Conservation (phyloP, 2,113 vertebrate species). For the Rhabdomys dilectus region DNA sequence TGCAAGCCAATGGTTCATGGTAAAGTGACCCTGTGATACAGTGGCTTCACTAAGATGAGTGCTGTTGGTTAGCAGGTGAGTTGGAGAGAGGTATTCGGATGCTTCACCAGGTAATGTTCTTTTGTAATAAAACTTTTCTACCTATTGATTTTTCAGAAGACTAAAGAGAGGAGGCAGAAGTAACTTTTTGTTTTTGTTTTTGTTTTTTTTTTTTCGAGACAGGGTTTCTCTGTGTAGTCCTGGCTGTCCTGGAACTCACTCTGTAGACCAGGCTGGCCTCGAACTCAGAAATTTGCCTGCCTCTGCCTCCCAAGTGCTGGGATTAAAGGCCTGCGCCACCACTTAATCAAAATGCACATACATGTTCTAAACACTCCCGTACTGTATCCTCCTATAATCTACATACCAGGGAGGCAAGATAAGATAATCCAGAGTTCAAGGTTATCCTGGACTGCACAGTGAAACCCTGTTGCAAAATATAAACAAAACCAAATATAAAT, state of each 20-base stretch:
- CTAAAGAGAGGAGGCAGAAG: background rate
- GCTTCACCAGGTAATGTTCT: background rate
- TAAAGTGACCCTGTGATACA: background rate
- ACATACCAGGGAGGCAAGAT: background rate
- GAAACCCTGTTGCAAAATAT: background rate
- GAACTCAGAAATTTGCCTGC: too few species aligned
- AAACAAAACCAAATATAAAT: background rate
- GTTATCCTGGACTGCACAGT: background rate
- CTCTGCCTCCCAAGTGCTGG: too few species aligned
- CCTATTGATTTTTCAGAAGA: background rate
- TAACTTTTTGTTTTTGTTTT: background rate
- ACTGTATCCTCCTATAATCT: background rate
- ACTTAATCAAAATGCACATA: conserved; percentile 21
- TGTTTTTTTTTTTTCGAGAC: too few species aligned
- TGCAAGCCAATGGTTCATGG: background rate
- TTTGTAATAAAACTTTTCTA: background rate
- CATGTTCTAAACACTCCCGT: background rate
- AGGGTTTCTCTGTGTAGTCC: too few species aligned
- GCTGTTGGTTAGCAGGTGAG: background rate
- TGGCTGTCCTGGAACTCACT: too few species aligned
- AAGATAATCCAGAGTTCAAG: background rate
- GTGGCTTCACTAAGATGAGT: background rate
- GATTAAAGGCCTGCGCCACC: too few species aligned
- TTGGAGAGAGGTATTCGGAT: background rate
- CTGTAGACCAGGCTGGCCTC: too few species aligned